A percentile compares a stretch with the other conserved stretches of the same genome.
phyloP scores from a whole-genome alignment of 2,113 vertebrate genomes.

The Eudyptes chrysolophus region DNA sequence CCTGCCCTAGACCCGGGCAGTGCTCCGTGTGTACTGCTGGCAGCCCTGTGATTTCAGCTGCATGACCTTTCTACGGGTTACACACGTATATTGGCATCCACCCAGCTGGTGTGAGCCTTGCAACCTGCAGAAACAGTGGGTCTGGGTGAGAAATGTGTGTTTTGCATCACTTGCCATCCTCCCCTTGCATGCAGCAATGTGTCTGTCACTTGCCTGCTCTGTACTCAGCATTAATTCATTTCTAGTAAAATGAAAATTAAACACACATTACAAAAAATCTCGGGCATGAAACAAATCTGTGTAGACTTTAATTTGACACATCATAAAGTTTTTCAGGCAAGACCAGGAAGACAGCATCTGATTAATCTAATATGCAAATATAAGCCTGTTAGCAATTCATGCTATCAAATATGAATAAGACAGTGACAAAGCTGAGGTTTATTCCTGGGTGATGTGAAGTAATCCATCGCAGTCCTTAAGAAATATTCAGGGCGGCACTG shows the following conservation, averaged over 20 bases:
- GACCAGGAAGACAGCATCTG: neutral
- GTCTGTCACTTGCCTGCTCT: neutral
- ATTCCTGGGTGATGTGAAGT: neutral
- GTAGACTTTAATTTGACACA: neutral
- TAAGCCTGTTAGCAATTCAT: neutral
- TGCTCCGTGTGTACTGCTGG: rapidly evolving
- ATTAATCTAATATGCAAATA: constrained; percentile 26
- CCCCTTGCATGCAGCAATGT: rapidly evolving
- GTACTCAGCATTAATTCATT: neutral
- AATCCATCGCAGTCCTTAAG: neutral
- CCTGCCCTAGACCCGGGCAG: too few relatives aligned
- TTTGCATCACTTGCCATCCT: neutral
- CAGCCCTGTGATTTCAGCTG: too few relatives aligned
- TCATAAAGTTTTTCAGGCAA: neutral
- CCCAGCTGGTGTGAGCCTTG: rapidly evolving
- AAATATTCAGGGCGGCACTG: neutral
- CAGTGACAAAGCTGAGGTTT: neutral
- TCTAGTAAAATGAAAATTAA: neutral
- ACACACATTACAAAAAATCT: neutral
- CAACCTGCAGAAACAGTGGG: too few relatives aligned
- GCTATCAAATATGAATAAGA: neutral
- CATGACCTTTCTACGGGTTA: rapidly evolving
- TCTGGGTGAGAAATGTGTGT: neutral
- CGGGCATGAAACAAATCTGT: neutral
- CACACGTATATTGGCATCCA: rapidly evolving